Percentiles rank a stretch among this genome's conserved stretches.
Evolutionary conservation across 2,888 invertebrate genomes (phyloP).

Genomic region (Cerastis rubricosa): DNA sequence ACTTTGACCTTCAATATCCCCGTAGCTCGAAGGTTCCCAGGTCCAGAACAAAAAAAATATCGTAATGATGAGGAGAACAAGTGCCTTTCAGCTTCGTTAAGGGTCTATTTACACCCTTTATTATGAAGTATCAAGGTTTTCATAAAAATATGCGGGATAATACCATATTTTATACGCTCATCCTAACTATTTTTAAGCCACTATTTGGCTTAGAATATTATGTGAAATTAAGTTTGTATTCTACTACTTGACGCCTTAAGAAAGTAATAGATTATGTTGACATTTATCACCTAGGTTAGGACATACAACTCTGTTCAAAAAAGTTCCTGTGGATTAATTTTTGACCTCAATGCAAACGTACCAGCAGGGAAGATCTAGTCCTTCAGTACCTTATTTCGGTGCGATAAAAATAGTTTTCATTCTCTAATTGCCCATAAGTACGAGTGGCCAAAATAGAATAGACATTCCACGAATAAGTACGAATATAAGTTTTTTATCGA

Average conservation of each 20-base stretch:
- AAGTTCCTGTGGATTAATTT: neutral
- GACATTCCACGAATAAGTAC: neutral
- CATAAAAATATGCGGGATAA: neutral
- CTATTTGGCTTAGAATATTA: neutral
- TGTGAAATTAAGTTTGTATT: neutral
- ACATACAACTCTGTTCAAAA: neutral
- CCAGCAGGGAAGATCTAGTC: neutral
- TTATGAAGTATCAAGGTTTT: neutral
- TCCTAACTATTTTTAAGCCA: neutral
- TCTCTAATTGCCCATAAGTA: neutral
- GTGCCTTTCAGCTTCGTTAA: no score
- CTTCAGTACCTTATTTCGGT: neutral
- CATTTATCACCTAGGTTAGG: neutral
- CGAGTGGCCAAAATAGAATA: neutral
- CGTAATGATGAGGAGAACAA: no score
- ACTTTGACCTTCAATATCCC: no score
- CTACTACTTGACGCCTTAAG: neutral
- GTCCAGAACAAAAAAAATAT: no score
- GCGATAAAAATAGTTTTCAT: neutral
- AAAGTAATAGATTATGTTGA: neutral
- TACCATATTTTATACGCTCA: neutral
- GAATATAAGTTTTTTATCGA: slow-evolving; percentile 1
- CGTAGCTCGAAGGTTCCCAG: no score
- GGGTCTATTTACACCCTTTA: no score
- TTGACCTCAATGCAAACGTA: neutral